A percentile compares a stretch with the other conserved stretches of the same genome.
These are phyloP conservation scores for Mixornis gularis DNA, from an alignment of 2,113 vertebrate species.

Conservation along the genomic window DNA sequence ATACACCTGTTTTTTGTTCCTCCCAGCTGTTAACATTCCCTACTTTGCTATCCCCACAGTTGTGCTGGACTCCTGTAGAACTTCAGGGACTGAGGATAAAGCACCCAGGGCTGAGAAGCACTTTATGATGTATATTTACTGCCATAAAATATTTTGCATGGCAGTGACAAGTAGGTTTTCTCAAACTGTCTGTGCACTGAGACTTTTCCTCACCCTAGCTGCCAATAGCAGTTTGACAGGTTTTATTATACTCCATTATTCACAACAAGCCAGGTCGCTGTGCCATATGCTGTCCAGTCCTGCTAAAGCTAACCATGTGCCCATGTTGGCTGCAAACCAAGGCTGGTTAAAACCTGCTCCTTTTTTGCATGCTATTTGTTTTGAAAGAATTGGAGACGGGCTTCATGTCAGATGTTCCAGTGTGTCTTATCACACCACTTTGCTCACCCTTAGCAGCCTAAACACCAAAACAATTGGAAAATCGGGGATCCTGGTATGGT, in stretches of 20 bases:
- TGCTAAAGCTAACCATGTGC: constrained; percentile 56
- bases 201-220: constrained; percentile 34
- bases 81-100: neutral
- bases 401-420: neutral
- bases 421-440: neutral
- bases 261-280: constrained; percentile 57
- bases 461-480: neutral
- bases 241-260: constrained; percentile 63
- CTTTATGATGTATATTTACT: neutral
- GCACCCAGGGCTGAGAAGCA: neutral
- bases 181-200: constrained; percentile 17
- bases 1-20: neutral
- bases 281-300: constrained; percentile 62
- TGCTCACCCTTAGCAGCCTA: neutral
- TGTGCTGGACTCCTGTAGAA: neutral
- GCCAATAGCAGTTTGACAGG: constrained; percentile 60
- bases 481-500: neutral
- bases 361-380: constrained; percentile 43
- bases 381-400: neutral
- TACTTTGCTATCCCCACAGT: neutral
- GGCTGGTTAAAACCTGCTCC: constrained; percentile 49
- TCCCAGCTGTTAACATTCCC: neutral
- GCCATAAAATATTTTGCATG: neutral
- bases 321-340: constrained; percentile 50
- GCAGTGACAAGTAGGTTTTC: constrained; percentile 34